Percentiles rank a stretch among this genome's conserved stretches.
phyloP scores from a whole-genome alignment of 2,888 invertebrate genomes.

The Dicyrtomina minuta region DNA sequence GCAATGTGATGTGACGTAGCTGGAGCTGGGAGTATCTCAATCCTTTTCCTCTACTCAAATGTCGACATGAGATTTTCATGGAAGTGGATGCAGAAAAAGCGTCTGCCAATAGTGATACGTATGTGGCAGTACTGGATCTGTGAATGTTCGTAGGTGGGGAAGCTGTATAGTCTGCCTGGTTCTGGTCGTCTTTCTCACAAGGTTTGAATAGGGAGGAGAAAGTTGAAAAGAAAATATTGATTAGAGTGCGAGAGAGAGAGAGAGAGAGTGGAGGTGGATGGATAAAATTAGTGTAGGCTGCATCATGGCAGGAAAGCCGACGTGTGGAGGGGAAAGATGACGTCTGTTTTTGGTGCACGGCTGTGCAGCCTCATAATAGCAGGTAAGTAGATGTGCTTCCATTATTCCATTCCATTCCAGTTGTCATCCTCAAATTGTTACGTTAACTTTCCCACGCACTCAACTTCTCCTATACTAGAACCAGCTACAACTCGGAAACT shows the following conservation, averaged over 20 bases:
- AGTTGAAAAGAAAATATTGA: constrained; percentile 36
- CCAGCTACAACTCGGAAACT: too few relatives aligned
- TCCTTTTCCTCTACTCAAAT: not conserved
- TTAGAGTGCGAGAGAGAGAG: constrained; percentile 28
- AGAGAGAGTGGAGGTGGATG: constrained; percentile 8
- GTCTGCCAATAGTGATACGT: too few relatives aligned
- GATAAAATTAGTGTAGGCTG: constrained; percentile 27
- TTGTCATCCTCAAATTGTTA: not conserved
- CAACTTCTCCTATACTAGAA: not conserved
- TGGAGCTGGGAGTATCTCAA: too few relatives aligned
- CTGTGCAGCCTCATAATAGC: not conserved
- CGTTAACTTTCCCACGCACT: constrained; percentile 9
- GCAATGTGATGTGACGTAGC: too few relatives aligned
- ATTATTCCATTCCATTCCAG: too few relatives aligned
- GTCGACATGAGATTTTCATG: too few relatives aligned
- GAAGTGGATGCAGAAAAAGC: not conserved
- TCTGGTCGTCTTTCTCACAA: too few relatives aligned
- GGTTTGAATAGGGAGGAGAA: constrained; percentile 10
- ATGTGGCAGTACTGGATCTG: too few relatives aligned
- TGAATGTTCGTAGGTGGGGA: too few relatives aligned
- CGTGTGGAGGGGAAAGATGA: too few relatives aligned
- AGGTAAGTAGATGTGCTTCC: not conserved
- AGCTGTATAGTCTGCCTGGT: not conserved
- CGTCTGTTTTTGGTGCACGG: constrained; percentile 9
- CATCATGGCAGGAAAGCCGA: not conserved